phyloP scores from a whole-genome alignment of 2,113 vertebrate genomes.

The Deroptyus accipitrinus region DNA sequence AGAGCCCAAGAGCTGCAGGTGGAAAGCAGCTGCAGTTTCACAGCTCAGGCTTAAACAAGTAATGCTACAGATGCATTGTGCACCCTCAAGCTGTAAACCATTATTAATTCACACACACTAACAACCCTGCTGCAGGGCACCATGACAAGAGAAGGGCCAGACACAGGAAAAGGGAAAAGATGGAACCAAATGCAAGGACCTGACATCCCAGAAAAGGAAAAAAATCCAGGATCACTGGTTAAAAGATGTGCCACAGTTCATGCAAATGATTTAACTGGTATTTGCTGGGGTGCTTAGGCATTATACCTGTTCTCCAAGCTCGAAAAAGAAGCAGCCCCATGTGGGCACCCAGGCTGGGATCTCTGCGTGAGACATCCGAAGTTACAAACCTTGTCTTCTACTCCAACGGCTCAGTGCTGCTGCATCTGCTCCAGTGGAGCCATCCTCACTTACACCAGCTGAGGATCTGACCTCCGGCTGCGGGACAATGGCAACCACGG shows the following conservation, averaged over 20 bases:
- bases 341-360: background rate
- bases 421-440: fast-evolving
- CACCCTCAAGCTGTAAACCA: background rate
- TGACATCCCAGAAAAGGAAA: fast-evolving
- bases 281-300: background rate
- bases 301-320: background rate
- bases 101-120: background rate
- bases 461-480: fast-evolving
- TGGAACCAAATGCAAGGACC: background rate
- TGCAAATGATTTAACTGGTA: fast-evolving
- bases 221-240: background rate
- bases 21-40: background rate
- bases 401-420: background rate
- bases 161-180: background rate
- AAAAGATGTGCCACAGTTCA: background rate
- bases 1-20: background rate
- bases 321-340: background rate
- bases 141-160: background rate
- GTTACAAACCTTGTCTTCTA: background rate
- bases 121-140: background rate
- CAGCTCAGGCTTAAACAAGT: background rate
- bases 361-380: background rate
- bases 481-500: fast-evolving
- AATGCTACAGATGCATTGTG: background rate
- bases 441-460: fast-evolving